Percentiles rank a stretch among this genome's conserved stretches.
phyloP scores from a whole-genome alignment of 2,888 invertebrate species.

The Tiphia femorata region DNA sequence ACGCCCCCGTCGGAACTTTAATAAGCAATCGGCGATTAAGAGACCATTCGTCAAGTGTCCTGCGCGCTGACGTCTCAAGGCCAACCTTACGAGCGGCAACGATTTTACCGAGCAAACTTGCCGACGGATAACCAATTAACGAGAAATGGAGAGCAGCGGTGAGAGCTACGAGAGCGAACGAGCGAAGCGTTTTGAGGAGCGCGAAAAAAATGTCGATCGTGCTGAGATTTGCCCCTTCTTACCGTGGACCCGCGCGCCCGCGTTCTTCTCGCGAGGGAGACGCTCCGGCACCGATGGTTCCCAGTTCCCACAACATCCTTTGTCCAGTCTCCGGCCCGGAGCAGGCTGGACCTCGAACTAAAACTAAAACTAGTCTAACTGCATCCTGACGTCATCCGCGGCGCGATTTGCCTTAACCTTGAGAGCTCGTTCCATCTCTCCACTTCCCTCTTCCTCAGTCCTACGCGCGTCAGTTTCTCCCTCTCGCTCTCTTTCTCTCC shows the following conservation, averaged over 20 bases:
- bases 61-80: slow-evolving; percentile 42
- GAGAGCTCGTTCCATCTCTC: slow-evolving; percentile 43
- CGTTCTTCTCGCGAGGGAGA: slow-evolving; percentile 22
- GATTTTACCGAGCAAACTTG: no score
- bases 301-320: slow-evolving; percentile 55
- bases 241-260: not conserved
- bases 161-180: no score
- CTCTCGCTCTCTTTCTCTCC: slow-evolving; percentile 18
- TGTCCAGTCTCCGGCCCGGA: slow-evolving; percentile 45
- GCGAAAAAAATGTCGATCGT: slow-evolving; percentile 22
- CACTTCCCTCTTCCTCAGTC: slow-evolving; percentile 16
- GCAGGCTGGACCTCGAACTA: slow-evolving; percentile 55
- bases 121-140: slow-evolving; percentile 46
- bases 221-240: not conserved
- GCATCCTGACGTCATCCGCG: slow-evolving; percentile 66
- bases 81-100: no score
- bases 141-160: slow-evolving; percentile 1
- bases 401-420: slow-evolving; percentile 64
- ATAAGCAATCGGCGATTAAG: no score
- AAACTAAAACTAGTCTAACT: slow-evolving; percentile 67
- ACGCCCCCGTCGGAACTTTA: no score
- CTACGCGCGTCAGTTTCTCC: slow-evolving; percentile 31
- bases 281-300: slow-evolving; percentile 34
- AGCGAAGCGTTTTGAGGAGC: slow-evolving; percentile 18
- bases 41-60: slow-evolving; percentile 41